phyloP scores from a whole-genome alignment of 2,888 invertebrate species.

The Cryptocheilus praepositus region DNA sequence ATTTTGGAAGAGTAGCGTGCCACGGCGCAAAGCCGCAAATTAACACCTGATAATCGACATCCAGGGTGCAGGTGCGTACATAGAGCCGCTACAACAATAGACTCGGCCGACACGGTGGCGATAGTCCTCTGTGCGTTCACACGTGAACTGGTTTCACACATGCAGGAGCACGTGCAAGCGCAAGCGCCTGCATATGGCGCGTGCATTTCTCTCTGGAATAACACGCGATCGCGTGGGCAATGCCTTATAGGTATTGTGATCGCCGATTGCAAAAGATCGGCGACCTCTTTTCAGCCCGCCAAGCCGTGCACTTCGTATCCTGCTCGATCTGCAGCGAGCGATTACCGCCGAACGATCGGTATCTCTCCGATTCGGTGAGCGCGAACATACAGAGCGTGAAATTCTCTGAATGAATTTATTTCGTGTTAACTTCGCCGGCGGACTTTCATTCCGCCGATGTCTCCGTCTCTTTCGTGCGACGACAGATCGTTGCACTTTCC shows the following conservation, averaged over 20 bases:
- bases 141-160: conserved; percentile 54
- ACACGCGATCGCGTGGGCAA: conserved; percentile 50
- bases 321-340: conserved; percentile 24
- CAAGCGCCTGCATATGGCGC: conserved; percentile 14
- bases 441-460: no score
- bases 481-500: no score
- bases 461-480: no score
- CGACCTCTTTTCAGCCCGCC: conserved; percentile 42
- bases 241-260: conserved; percentile 48
- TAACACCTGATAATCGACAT: conserved; percentile 46
- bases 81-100: conserved; percentile 28
- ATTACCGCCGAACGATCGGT: conserved; percentile 1
- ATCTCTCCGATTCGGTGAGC: conserved; percentile 6
- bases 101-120: conserved; percentile 5
- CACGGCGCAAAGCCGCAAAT: conserved; percentile 13
- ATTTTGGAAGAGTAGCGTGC: background rate
- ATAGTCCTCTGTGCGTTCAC: conserved; percentile 26
- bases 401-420: no score
- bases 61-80: conserved; percentile 49
- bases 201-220: conserved; percentile 41
- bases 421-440: no score
- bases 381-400: background rate
- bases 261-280: conserved; percentile 48
- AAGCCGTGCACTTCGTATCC: conserved; percentile 30
- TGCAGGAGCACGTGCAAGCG: conserved; percentile 43